Evolutionary conservation across 1,140 invertebrate species (phyloP).

Genomic region (Aphelinus certus): DNA sequence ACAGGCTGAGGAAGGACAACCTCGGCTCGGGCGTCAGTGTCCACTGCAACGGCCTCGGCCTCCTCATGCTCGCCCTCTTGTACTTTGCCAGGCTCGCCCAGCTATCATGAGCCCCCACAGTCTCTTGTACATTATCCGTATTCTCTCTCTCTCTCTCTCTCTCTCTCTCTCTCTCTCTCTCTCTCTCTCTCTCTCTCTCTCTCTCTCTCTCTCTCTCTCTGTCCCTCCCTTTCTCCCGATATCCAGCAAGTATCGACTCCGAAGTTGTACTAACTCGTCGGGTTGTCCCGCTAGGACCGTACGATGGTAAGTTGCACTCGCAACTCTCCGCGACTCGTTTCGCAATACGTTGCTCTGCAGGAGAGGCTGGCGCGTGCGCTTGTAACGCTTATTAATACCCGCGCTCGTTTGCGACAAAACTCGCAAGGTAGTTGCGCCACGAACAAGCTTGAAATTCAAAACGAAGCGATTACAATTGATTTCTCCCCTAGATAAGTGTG

Average conservation of each 20-base stretch:
- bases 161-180: neutral
- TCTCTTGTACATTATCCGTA: neutral
- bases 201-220: neutral
- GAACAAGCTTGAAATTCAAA: too few relatives aligned
- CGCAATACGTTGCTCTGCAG: too few relatives aligned
- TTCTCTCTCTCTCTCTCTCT: neutral
- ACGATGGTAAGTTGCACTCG: too few relatives aligned
- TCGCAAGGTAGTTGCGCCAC: too few relatives aligned
- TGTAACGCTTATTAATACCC: too few relatives aligned
- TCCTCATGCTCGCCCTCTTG: neutral
- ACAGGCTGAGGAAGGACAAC: slow-evolving; percentile 73
- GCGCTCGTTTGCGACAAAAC: too few relatives aligned
- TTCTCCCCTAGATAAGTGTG: too few relatives aligned
- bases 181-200: neutral
- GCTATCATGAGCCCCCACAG: neutral
- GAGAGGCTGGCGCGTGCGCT: too few relatives aligned
- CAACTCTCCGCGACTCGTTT: too few relatives aligned
- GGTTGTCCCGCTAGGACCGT: too few relatives aligned
- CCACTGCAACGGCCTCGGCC: neutral
- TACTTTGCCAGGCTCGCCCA: slow-evolving; percentile 2
- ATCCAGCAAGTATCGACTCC: slow-evolving; percentile 13
- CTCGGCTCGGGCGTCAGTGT: slow-evolving; percentile 59
- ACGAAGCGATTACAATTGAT: too few relatives aligned
- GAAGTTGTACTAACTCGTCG: slow-evolving; percentile 31
- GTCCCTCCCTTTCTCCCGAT: too few relatives aligned